These are phyloP conservation scores for Ptyas mucosa DNA, from an alignment of 2,113 vertebrate genomes.

Conservation along the genomic window DNA sequence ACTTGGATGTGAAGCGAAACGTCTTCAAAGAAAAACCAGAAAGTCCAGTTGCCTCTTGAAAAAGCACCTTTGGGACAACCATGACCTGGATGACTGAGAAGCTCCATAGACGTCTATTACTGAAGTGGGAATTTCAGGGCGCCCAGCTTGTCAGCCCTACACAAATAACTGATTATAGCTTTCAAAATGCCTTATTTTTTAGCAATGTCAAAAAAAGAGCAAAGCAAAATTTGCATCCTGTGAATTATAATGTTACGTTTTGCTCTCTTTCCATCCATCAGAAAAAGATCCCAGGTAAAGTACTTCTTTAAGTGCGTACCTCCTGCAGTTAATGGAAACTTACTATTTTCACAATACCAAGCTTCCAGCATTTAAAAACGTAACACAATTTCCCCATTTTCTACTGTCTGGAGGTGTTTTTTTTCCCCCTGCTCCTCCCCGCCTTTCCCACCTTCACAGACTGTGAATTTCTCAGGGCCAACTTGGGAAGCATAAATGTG, in stretches of 20 bases:
- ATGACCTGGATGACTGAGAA: too few species aligned
- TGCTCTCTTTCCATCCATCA: neutral
- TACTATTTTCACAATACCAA: neutral
- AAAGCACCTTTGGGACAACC: too few species aligned
- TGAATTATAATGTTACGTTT: neutral
- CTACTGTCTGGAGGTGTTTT: neutral
- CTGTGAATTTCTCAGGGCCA: neutral
- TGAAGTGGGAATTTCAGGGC: neutral
- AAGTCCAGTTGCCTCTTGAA: too few species aligned
- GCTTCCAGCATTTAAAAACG: neutral
- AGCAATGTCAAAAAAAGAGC: neutral
- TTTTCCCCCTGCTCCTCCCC: neutral
- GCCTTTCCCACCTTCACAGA: neutral
- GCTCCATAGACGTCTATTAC: too few species aligned
- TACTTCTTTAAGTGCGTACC: fast-evolving
- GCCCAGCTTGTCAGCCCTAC: neutral
- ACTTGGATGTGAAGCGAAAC: too few species aligned
- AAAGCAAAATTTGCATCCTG: neutral
- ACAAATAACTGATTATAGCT: neutral
- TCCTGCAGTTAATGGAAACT: neutral
- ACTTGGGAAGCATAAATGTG: constrained; percentile 10
- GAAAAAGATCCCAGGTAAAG: neutral
- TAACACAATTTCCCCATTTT: neutral
- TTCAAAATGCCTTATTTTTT: neutral
- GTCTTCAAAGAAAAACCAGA: too few species aligned